Evolutionary conservation across 1,140 invertebrate genomes (phyloP).

Genomic region (Solenopsis fugax): DNA sequence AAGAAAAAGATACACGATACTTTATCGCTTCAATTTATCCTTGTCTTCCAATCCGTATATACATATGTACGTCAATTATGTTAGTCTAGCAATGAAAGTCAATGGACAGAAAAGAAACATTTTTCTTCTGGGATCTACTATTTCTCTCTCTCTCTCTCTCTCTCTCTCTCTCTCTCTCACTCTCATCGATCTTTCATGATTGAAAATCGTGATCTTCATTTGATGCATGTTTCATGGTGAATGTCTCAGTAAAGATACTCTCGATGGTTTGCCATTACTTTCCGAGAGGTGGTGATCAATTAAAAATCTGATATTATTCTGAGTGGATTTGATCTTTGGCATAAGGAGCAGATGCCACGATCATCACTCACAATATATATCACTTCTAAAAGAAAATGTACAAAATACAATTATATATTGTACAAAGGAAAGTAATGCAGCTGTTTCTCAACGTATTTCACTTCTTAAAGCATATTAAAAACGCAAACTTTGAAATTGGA

Average conservation of each 20-base stretch:
- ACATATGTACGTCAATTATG: constrained; percentile 62
- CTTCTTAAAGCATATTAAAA: constrained; percentile 8
- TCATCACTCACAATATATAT: not conserved
- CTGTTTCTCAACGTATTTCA: not conserved
- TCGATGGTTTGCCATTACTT: too few species aligned
- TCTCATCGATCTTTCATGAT: too few species aligned
- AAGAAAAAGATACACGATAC: not conserved
- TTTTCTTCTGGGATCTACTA: constrained; percentile 5
- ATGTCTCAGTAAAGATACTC: too few species aligned
- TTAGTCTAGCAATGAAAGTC: constrained; percentile 48
- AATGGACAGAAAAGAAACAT: constrained; percentile 46
- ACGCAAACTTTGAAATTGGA: not conserved
- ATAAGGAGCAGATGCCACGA: too few species aligned
- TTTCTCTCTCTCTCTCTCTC: too few species aligned
- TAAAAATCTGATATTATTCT: too few species aligned
- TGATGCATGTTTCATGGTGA: too few species aligned
- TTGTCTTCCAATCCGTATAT: constrained; percentile 9
- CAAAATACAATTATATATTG: not conserved
- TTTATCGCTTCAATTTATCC: constrained; percentile 66
- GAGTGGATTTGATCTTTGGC: too few species aligned
- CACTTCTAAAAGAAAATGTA: not conserved
- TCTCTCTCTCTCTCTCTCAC: too few species aligned
- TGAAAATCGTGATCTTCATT: too few species aligned
- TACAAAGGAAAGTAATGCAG: too few species aligned
- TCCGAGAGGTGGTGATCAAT: too few species aligned